These are phyloP conservation scores for Netelia inedita DNA, from an alignment of 2,888 invertebrate species.

Conservation along the genomic window DNA sequence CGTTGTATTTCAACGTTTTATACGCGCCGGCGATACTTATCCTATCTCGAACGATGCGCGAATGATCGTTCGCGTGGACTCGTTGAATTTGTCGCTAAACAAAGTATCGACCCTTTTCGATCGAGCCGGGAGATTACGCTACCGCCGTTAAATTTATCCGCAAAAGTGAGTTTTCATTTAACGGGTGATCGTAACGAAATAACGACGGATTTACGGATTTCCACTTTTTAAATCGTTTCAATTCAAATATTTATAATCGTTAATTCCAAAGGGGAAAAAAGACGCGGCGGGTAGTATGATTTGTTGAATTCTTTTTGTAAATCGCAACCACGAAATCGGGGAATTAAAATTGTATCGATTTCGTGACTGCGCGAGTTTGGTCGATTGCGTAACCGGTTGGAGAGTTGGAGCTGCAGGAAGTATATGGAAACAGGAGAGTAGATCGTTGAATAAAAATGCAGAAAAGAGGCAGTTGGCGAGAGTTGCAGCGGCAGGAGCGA, in stretches of 20 bases:
- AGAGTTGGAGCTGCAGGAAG: conserved; percentile 15
- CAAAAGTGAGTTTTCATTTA: conserved; percentile 13
- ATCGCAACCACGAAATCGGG: not conserved
- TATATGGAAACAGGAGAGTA: not conserved
- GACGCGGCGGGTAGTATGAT: not conserved
- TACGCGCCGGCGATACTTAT: not conserved
- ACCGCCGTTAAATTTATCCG: conserved; percentile 41
- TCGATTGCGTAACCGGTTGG: conserved; percentile 8
- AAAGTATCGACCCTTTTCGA: conserved; percentile 43
- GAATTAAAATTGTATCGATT: conserved; percentile 47
- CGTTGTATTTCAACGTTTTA: not conserved
- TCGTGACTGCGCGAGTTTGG: conserved; percentile 17
- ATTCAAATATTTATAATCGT: too few species aligned
- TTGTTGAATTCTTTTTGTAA: not conserved
- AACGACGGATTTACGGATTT: too few species aligned
- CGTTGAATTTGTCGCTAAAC: conserved; percentile 52
- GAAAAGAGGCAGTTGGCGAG: conserved; percentile 58
- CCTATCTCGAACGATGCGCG: not conserved
- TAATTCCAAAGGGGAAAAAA: not conserved
- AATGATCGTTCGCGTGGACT: conserved; percentile 14
- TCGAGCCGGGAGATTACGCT: conserved; percentile 52
- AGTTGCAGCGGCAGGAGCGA: conserved; percentile 42
- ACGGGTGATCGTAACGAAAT: conserved; percentile 32
- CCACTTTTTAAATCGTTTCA: too few species aligned
- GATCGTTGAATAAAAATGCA: conserved; percentile 64